Percentiles rank a stretch among this genome's conserved stretches.
Evolutionary conservation across 1,140 invertebrate species (phyloP).

Genomic region (Hylyphantes graminicola): DNA sequence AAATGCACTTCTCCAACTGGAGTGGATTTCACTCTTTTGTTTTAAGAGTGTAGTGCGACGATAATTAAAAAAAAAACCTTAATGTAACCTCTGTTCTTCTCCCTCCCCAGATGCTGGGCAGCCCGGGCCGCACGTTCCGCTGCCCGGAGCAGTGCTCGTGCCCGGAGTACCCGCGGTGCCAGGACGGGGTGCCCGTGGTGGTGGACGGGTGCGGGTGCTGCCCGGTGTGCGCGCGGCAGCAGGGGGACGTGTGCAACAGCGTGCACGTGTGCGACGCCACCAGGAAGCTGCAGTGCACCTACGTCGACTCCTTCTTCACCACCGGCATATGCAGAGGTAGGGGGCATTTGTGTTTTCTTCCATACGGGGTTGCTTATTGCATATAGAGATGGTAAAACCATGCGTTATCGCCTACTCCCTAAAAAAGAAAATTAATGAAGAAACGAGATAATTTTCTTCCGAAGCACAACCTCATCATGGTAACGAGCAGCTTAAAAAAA

Average conservation of each 20-base stretch:
- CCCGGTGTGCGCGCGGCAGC: conserved; percentile 70
- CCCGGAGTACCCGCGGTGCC: conserved; percentile 63
- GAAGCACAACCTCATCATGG: no score
- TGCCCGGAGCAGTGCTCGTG: conserved; percentile 66
- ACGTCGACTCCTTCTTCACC: conserved; percentile 61
- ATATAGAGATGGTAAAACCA: no score
- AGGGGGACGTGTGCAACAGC: conserved; percentile 68
- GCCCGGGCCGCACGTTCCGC: neutral
- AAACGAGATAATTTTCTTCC: no score
- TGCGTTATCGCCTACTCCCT: neutral
- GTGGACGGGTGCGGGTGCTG: conserved; percentile 72
- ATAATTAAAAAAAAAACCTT: no score
- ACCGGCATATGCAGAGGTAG: conserved; percentile 68
- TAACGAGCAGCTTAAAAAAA: no score
- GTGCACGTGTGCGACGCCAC: conserved; percentile 67
- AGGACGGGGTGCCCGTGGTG: conserved; percentile 67
- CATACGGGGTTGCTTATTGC: neutral
- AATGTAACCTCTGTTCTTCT: no score
- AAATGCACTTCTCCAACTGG: no score
- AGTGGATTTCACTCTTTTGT: no score
- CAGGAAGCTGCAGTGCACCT: conserved; percentile 67
- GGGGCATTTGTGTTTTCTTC: neutral
- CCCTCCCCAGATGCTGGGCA: conserved; percentile 7
- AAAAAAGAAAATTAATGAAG: no score
- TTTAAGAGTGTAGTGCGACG: neutral